phyloP scores from a whole-genome alignment of 2,797 vertebrate genomes.

The Hippoglossus hippoglossus region DNA sequence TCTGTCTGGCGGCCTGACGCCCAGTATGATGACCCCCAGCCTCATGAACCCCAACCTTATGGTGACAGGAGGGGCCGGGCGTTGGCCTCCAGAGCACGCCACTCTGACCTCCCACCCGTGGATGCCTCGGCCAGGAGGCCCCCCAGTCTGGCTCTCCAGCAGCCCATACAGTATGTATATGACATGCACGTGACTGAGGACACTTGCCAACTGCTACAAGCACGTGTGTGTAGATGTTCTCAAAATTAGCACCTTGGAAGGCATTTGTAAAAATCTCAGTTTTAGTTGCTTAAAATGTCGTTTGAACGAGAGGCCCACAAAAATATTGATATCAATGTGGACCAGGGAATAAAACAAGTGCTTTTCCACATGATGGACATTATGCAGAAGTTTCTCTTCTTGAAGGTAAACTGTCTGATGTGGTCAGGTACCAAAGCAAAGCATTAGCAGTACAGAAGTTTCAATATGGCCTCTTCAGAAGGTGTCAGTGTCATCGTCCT shows the following conservation, averaged over 20 bases:
- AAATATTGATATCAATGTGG: too few species aligned
- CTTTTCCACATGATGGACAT: too few species aligned
- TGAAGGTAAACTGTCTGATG: too few species aligned
- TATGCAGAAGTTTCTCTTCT: too few species aligned
- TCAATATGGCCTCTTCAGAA: background rate
- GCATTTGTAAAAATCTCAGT: too few species aligned
- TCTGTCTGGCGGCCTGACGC: slow-evolving; percentile 88
- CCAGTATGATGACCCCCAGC: slow-evolving; percentile 81
- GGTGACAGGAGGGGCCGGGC: slow-evolving; percentile 95
- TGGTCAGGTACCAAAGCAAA: too few species aligned
- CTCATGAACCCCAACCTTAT: slow-evolving; percentile 86
- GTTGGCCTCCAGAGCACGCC: slow-evolving; percentile 93
- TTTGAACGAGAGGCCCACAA: too few species aligned
- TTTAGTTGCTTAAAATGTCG: too few species aligned
- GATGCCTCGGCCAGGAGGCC: slow-evolving; percentile 91
- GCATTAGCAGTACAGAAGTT: background rate
- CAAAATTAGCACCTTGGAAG: background rate
- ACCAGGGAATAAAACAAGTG: too few species aligned
- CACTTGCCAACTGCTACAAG: background rate
- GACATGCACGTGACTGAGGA: slow-evolving; percentile 7
- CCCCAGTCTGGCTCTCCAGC: slow-evolving; percentile 94
- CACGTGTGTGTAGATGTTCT: slow-evolving; percentile 4
- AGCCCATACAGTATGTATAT: slow-evolving; percentile 90
- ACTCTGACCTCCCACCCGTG: slow-evolving; percentile 93
- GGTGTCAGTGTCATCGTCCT: background rate